phyloP scores from a whole-genome alignment of 2,888 invertebrate species.

The Gisinianus flammeolus region DNA sequence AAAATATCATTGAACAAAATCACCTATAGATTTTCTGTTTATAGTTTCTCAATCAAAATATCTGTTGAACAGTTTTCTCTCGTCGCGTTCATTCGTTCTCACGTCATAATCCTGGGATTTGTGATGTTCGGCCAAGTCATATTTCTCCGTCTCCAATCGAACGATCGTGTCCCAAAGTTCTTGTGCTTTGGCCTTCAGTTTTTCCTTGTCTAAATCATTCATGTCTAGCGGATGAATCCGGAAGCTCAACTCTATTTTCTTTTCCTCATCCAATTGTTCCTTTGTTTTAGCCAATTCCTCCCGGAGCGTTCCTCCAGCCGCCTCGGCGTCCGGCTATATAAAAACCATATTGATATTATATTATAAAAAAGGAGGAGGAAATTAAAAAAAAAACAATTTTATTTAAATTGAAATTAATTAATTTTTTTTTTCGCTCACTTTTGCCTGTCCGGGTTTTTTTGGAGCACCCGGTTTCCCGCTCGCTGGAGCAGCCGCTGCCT shows the following conservation, averaged over 20 bases:
- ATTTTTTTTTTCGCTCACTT: background rate
- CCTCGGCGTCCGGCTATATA: too few relatives aligned
- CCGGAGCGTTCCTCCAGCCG: constrained; percentile 72
- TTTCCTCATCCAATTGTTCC: constrained; percentile 98
- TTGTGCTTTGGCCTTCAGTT: constrained; percentile 82
- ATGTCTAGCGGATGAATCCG: constrained; percentile 89
- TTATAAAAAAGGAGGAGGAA: too few relatives aligned
- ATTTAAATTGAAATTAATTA: background rate
- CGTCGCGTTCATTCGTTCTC: too few relatives aligned
- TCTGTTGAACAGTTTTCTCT: too few relatives aligned
- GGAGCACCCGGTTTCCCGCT: too few relatives aligned
- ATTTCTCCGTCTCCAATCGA: constrained; percentile 96
- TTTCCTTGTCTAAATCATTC: constrained; percentile 75
- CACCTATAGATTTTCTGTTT: too few relatives aligned
- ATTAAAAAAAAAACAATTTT: too few relatives aligned
- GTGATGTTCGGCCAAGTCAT: constrained; percentile 97
- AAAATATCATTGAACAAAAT: background rate
- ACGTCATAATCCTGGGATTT: constrained; percentile 99
- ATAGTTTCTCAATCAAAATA: too few relatives aligned
- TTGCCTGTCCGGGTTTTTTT: background rate
- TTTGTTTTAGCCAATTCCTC: constrained; percentile 98
- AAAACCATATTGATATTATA: background rate
- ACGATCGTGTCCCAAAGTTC: constrained; percentile 94
- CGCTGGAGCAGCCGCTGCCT: background rate
- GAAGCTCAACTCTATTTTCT: constrained; percentile 94